Evolutionary conservation across 1,140 invertebrate species (phyloP).

Genomic region (Anastrepha obliqua): DNA sequence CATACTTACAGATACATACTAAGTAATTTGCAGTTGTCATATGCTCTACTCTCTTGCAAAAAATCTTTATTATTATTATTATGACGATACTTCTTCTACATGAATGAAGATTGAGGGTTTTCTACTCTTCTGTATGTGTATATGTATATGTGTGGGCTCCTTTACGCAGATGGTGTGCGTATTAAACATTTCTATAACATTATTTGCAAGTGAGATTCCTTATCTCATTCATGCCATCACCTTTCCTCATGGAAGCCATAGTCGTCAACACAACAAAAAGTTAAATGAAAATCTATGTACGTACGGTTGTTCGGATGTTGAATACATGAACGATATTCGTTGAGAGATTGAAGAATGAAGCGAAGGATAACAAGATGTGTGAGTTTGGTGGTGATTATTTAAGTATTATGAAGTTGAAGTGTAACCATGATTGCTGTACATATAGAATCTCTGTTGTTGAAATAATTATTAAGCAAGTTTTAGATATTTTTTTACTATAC

Average conservation of each 20-base stretch:
- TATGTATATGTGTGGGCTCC: neutral
- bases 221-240: neutral
- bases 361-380: no score
- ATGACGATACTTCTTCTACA: neutral
- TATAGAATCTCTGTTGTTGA: constrained; percentile 2
- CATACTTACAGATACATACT: no score
- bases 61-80: neutral
- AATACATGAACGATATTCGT: no score
- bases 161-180: neutral
- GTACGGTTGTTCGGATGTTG: no score
- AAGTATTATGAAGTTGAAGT: no score
- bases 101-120: neutral
- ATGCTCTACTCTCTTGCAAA: neutral
- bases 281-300: neutral
- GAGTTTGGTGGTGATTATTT: no score
- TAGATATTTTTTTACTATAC: no score
- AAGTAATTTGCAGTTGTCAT: constrained; percentile 38
- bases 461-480: neutral
- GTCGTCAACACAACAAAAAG: neutral
- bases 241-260: neutral
- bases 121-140: neutral
- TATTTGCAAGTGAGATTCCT: constrained; percentile 6
- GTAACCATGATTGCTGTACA: neutral
- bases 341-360: no score
- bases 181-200: neutral